Evolutionary conservation across 2,113 vertebrate species (phyloP).

Genomic region (Urocolius indicus): DNA sequence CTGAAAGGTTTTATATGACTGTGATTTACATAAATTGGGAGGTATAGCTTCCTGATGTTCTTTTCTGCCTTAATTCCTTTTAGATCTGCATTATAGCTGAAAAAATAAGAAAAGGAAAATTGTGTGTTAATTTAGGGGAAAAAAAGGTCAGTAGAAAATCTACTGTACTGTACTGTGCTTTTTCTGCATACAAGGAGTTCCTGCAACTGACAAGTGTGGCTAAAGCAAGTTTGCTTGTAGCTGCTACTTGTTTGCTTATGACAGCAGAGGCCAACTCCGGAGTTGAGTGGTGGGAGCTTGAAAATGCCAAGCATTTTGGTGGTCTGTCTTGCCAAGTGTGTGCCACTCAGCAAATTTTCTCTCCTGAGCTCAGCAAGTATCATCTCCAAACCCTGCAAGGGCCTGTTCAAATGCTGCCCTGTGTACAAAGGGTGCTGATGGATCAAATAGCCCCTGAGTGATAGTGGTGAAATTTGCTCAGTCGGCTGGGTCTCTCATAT

Average conservation of each 20-base stretch:
- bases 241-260: neutral
- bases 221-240: neutral
- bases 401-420: accelerated
- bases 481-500: accelerated
- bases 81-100: neutral
- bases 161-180: neutral
- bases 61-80: neutral
- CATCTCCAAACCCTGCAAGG: neutral
- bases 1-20: neutral
- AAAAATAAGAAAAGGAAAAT: neutral
- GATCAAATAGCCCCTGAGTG: neutral
- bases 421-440: too few species aligned
- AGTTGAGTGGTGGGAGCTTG: neutral
- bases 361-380: neutral
- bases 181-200: neutral
- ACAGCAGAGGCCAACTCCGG: neutral
- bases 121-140: neutral
- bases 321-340: accelerated
- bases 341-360: neutral
- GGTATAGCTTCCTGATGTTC: neutral
- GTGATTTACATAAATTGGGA: neutral
- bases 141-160: neutral
- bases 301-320: neutral
- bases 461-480: neutral
- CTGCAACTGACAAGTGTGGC: neutral